Evolutionary conservation across 2,113 vertebrate genomes (phyloP).

Genomic region (Oncorhynchus clarkii): DNA sequence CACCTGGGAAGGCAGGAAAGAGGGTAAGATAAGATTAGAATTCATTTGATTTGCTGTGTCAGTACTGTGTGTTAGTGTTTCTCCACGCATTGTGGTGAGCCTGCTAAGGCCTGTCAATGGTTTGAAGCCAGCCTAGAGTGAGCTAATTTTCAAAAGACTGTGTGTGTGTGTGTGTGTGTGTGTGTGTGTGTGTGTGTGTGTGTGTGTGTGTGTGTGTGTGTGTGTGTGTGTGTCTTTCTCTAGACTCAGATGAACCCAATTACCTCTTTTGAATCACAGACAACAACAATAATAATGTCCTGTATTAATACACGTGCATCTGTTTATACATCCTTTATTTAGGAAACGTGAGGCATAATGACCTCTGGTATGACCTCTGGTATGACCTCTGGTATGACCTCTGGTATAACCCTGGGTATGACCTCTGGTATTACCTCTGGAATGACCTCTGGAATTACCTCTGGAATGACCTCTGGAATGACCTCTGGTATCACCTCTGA

Average conservation of each 20-base stretch:
- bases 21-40: constrained; percentile 74
- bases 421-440: no score
- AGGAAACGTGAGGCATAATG: no score
- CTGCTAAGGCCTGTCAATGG: neutral
- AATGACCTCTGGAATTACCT: no score
- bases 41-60: neutral
- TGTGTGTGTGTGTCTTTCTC: neutral
- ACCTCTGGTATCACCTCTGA: no score
- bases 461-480: no score
- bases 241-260: neutral
- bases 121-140: neutral
- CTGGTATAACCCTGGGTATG: no score
- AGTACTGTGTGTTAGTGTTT: neutral
- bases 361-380: no score
- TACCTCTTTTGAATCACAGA: neutral
- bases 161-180: neutral
- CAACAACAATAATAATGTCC: no score
- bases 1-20: constrained; percentile 88
- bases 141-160: neutral
- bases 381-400: no score
- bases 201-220: neutral
- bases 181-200: no score
- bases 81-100: no score
- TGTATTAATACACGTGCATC: neutral
- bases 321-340: no score